phyloP scores from a whole-genome alignment of 30 jellyfish, hydroid and myxozoan genomes.

The Cassiopea andromeda region DNA sequence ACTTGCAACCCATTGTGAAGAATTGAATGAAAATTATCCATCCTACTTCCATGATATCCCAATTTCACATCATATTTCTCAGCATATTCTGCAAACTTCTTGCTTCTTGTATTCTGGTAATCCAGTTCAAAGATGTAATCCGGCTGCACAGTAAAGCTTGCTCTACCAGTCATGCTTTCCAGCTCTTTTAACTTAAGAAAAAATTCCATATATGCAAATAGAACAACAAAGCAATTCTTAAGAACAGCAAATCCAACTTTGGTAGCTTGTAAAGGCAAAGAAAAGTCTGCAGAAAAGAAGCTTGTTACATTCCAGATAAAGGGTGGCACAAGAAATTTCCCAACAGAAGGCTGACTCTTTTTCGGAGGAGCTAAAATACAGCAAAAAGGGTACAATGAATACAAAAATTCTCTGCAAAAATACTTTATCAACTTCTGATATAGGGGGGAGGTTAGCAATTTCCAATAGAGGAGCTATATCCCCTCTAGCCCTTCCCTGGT shows the following conservation, averaged over 20 bases:
- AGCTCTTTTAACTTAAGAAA: constrained; percentile 56
- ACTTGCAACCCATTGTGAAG: constrained; percentile 87
- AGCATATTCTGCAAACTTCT: constrained; percentile 68
- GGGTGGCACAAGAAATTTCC: no score
- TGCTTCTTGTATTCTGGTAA: constrained; percentile 57
- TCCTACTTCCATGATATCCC: constrained; percentile 96
- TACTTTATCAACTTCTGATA: no score
- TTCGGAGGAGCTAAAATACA: no score
- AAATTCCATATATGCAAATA: neutral
- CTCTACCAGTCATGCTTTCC: constrained; percentile 70
- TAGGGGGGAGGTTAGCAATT: no score
- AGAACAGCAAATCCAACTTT: neutral
- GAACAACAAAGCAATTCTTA: neutral
- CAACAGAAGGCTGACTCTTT: no score
- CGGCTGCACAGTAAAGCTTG: constrained; percentile 81
- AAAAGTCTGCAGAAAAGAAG: no score
- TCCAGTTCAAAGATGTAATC: constrained; percentile 83
- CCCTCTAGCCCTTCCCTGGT: no score
- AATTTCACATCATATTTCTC: constrained; percentile 60
- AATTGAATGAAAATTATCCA: constrained; percentile 90
- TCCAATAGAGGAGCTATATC: no score
- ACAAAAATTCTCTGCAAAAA: no score
- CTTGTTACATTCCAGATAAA: no score
- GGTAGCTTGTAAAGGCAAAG: no score
- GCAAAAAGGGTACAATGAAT: no score